Evolutionary conservation across 1,140 invertebrate genomes (phyloP).

Genomic region (Matsumurasca onukii): DNA sequence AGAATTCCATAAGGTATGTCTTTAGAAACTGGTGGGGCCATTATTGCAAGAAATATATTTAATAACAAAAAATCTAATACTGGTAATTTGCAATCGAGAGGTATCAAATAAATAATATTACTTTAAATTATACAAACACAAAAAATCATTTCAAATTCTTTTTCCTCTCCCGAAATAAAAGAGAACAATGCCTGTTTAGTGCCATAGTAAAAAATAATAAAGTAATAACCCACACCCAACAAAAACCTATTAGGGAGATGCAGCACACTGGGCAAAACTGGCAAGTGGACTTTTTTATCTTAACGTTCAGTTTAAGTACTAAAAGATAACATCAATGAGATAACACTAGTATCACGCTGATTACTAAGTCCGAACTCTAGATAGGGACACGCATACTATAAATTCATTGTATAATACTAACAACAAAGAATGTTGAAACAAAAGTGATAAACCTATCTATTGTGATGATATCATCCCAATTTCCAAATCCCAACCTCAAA

Average conservation of each 20-base stretch:
- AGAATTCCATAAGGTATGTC: conserved; percentile 59
- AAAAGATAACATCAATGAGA: background rate
- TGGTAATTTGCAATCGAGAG: background rate
- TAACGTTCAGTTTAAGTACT: background rate
- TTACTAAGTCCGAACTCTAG: background rate
- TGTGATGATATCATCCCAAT: no score
- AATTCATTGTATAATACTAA: no score
- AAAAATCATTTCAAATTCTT: background rate
- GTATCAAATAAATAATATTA: background rate
- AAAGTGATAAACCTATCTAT: no score
- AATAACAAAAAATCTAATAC: background rate
- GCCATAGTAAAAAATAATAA: background rate
- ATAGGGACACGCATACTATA: no score
- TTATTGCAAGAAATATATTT: background rate
- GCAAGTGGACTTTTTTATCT: background rate
- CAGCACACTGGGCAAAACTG: background rate
- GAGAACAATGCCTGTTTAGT: conserved; percentile 8
- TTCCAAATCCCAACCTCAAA: no score
- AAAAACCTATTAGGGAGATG: no score
- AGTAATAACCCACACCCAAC: background rate
- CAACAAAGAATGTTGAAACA: no score
- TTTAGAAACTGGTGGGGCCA: background rate
- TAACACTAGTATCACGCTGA: conserved; percentile 1
- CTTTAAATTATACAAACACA: background rate
- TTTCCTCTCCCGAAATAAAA: conserved; percentile 21